Evolutionary conservation across 2,113 vertebrate genomes (phyloP).

Genomic region (Boleophthalmus pectinirostris): DNA sequence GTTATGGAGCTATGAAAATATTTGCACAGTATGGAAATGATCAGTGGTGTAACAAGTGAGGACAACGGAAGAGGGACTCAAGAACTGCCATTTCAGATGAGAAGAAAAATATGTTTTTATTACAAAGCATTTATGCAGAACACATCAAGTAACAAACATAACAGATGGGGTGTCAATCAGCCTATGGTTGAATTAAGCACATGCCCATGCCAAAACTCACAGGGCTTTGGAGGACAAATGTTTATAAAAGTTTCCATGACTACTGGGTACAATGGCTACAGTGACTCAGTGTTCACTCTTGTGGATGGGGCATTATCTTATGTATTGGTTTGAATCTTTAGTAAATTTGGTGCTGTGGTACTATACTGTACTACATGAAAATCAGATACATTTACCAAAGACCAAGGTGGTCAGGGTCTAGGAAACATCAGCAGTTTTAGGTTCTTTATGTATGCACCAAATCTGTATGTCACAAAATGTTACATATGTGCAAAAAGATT

Average conservation of each 20-base stretch:
- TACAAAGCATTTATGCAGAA: slow-evolving; percentile 37
- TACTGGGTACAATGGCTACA: not conserved
- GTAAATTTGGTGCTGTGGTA: not conserved
- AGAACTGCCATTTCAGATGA: not conserved
- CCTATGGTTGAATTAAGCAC: slow-evolving; percentile 49
- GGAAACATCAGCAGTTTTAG: not conserved
- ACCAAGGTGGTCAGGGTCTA: not conserved
- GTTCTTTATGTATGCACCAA: not conserved
- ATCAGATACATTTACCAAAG: not conserved
- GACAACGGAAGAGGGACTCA: slow-evolving; percentile 5
- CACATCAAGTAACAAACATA: slow-evolving; percentile 50
- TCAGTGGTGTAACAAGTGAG: not conserved
- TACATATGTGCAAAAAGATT: not conserved
- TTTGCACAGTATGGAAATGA: slow-evolving; percentile 29
- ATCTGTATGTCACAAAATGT: not conserved
- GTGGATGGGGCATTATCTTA: not conserved
- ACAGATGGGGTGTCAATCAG: slow-evolving; percentile 61
- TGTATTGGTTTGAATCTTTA: not conserved
- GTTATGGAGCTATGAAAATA: slow-evolving; percentile 38
- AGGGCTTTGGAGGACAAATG: slow-evolving; percentile 22
- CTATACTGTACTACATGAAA: not conserved
- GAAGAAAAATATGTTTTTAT: slow-evolving; percentile 22
- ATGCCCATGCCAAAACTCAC: slow-evolving; percentile 60
- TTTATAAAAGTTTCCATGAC: no score
- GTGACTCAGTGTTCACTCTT: not conserved